phyloP scores from a whole-genome alignment of 2,888 invertebrate species.

The Iselma pallidipennis region DNA sequence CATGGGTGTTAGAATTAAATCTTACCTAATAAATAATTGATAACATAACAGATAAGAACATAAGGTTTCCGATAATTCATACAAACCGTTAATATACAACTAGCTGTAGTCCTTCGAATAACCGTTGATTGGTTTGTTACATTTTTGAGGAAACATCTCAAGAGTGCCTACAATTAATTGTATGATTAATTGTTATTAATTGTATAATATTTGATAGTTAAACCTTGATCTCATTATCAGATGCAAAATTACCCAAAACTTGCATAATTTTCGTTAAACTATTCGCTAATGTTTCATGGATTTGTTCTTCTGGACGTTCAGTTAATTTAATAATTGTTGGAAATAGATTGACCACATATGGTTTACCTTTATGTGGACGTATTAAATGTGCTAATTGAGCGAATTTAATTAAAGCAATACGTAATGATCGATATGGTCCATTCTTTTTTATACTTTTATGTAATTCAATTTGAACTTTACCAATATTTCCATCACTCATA shows the following conservation, averaged over 20 bases:
- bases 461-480: conserved; percentile 77
- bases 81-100: conserved; percentile 79
- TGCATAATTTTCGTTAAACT: conserved; percentile 69
- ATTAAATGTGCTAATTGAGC: conserved; percentile 76
- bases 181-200: conserved; percentile 3
- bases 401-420: conserved; percentile 78
- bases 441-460: conserved; percentile 83
- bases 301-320: conserved; percentile 70
- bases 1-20: too few species aligned
- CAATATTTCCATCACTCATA: conserved; percentile 68
- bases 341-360: conserved; percentile 74
- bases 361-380: conserved; percentile 75
- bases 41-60: conserved; percentile 69
- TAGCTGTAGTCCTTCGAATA: conserved; percentile 79
- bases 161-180: conserved; percentile 60
- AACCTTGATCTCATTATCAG: conserved; percentile 71
- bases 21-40: conserved; percentile 65
- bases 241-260: conserved; percentile 69
- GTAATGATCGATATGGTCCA: conserved; percentile 69
- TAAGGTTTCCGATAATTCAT: conserved; percentile 74
- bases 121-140: conserved; percentile 69
- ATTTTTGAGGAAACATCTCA: conserved; percentile 70
- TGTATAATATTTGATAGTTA: not conserved
- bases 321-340: conserved; percentile 75
- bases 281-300: conserved; percentile 69